Percentiles rank a stretch among this genome's conserved stretches.
Evolutionary conservation across 2,113 vertebrate genomes (phyloP).

Genomic region (Excalfactoria chinensis): DNA sequence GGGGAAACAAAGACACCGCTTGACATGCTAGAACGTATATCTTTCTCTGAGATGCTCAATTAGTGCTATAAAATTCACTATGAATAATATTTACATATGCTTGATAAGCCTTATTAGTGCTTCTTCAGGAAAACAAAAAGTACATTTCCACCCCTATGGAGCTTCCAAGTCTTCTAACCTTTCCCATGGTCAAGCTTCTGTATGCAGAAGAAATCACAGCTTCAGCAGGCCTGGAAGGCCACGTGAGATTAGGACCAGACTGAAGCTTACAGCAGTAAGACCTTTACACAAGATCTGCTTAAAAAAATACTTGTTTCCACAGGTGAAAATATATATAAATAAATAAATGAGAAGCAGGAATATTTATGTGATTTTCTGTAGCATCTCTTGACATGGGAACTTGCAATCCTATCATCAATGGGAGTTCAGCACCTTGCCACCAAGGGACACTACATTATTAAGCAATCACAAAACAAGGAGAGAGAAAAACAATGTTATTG

Average conservation of each 20-base stretch:
- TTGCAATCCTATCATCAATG: not conserved
- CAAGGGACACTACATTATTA: not conserved
- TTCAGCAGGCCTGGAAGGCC: not conserved
- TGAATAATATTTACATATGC: not conserved
- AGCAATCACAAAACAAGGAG: not conserved
- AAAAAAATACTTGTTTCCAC: not conserved
- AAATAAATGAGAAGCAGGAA: not conserved
- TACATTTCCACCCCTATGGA: rapidly evolving
- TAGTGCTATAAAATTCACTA: not conserved
- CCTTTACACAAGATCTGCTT: not conserved
- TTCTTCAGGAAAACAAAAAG: not conserved
- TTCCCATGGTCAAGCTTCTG: not conserved
- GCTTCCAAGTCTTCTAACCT: not conserved
- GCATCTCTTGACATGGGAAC: not conserved
- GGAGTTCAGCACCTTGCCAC: not conserved
- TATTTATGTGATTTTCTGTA: not conserved
- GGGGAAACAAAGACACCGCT: not conserved
- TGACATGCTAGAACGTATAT: rapidly evolving
- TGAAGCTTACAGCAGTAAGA: not conserved
- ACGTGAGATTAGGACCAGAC: not conserved
- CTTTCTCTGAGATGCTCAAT: not conserved
- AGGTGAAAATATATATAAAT: not conserved
- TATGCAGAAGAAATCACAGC: not conserved
- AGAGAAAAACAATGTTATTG: not conserved
- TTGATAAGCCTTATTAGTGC: not conserved